Evolutionary conservation across 2,113 vertebrate species (phyloP).

Genomic region (Oxygymnocypris stewartii): DNA sequence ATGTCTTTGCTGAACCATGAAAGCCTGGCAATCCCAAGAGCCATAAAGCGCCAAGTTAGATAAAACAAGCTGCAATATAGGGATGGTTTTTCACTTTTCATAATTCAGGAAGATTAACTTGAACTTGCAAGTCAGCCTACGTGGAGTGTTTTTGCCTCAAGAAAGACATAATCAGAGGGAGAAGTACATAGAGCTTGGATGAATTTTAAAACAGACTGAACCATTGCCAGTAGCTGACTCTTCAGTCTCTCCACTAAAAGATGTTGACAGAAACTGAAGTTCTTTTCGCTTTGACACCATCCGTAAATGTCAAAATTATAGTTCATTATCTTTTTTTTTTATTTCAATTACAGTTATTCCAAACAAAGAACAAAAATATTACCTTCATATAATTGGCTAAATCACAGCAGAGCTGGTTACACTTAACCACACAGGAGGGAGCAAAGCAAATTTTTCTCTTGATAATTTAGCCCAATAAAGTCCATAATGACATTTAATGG

Average conservation of each 20-base stretch:
- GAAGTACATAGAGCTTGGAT: not conserved
- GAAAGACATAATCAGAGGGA: slow-evolving; percentile 6
- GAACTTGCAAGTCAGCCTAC: not conserved
- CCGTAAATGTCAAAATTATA: not conserved
- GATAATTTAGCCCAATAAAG: slow-evolving; percentile 52
- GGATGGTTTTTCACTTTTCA: slow-evolving; percentile 4
- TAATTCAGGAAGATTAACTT: slow-evolving; percentile 23
- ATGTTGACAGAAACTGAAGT: not conserved
- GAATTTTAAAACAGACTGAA: not conserved
- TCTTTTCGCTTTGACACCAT: not conserved
- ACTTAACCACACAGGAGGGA: slow-evolving; percentile 31
- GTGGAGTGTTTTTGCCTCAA: not conserved
- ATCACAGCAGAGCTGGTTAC: slow-evolving; percentile 34
- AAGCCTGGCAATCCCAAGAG: not conserved
- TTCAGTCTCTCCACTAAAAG: not conserved
- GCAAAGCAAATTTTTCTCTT: slow-evolving; percentile 25
- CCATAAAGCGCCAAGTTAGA: not conserved
- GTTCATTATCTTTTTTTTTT: slow-evolving; percentile 17
- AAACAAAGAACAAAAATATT: slow-evolving; percentile 37
- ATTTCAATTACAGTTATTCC: slow-evolving; percentile 33
- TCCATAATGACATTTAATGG: slow-evolving; percentile 53
- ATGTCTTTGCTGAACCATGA: not conserved
- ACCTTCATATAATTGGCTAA: slow-evolving; percentile 27
- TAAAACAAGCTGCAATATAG: not conserved
- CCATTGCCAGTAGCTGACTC: not conserved